phyloP scores from a whole-genome alignment of 2,113 vertebrate species.

The Pseudopipra pipra region DNA sequence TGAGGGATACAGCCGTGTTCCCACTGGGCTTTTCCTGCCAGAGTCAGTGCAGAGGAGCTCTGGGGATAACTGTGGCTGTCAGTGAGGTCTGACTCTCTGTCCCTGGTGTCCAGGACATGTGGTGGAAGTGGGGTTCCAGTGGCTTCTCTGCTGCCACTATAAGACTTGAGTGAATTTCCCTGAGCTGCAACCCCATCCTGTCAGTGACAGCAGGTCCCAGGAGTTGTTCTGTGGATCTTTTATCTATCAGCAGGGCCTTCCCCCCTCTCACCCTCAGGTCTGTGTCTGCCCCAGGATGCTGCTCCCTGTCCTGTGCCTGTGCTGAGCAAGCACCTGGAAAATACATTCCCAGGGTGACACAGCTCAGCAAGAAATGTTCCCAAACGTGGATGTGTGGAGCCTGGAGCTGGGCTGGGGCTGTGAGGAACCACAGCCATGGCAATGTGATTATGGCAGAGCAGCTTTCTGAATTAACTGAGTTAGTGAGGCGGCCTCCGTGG shows the following conservation, averaged over 20 bases:
- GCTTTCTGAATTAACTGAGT: background rate
- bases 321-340: background rate
- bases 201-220: background rate
- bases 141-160: background rate
- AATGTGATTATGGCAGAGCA: background rate
- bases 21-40: background rate
- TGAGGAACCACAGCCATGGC: background rate
- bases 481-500: background rate
- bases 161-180: background rate
- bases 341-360: background rate
- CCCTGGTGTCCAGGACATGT: background rate
- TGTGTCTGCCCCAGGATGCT: fast-evolving
- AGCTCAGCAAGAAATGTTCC: background rate
- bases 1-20: background rate
- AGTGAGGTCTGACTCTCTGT: background rate
- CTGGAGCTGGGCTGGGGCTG: background rate
- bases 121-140: background rate
- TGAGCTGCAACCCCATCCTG: background rate
- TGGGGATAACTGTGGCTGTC: background rate
- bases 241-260: background rate
- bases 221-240: background rate
- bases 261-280: fast-evolving
- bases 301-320: background rate
- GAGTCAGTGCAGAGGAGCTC: background rate
- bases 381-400: background rate